Evolutionary conservation across 1,140 invertebrate species (phyloP), one percentile per base, ranked within the genome.

Genomic region (Drosophila truncata): DNA sequence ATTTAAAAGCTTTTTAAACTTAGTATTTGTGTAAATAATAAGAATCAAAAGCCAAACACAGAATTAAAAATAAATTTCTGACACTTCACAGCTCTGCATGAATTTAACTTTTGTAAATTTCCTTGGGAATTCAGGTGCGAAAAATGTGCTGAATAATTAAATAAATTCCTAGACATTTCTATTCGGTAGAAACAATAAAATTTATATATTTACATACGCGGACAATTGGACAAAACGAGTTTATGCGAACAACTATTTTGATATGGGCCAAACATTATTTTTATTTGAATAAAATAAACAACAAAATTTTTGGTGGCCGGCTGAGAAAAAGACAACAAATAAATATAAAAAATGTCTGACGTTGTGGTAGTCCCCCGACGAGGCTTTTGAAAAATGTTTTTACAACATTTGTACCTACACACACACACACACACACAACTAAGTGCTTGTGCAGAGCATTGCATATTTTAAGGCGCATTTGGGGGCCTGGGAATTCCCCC

Each of bases 301-400:
- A 66, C 46, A 50, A 58, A 63, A 72, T 59, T 70, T 69, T 67
- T 64, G 52, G 46, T 41, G 37, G 37, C 14, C 66, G n/a, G 16
- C 60, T 39, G n/a, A 47, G 41, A 33, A 41, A 57, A 66, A 60
- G 54, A 65, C 37, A 74, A 58, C 46, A 50, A 78, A 71, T 35
- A 66, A 66, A 83, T 29, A 49, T 47, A 44, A 41, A 47, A 67
- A 76, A 46, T 70, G 61, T 70, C 47, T 63, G 64, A 27, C 54
- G 46, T 70, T 74, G 71, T 60, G 50, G 63, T 63, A 18, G 65
- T 46, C 59, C 59, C 72, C 55, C 39, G 80, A 60, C 57, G 71
- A 59, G 37, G 58, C 82, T 86, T 55, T 83, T 82, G 71, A 84
- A 87, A 84, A 87, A 72, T 87, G 85, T 87, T 87, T 87, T 87